Base-by-base conservation (phyloP, 2,113 vertebrate genomes). In the Gymnorhina tibicen region DNA sequence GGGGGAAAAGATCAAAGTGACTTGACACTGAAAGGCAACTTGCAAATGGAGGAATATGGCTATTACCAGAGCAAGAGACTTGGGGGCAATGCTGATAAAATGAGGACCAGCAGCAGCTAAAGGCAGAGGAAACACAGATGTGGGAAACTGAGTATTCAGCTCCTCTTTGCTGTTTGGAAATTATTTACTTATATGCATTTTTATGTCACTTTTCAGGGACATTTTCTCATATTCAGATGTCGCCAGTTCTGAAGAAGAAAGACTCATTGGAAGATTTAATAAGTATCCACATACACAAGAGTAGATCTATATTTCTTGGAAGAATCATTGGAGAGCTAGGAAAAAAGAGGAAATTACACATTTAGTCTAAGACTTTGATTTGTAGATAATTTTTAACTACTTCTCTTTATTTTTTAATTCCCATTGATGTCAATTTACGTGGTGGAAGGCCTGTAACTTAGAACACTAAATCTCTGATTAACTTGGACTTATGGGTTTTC, bases 201-300 rank as follows among this genome's bases (percentile, higher is more conserved):
- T 94, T 39, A 59, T 96, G 60, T 95, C 75, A 76, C 60, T 95
- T 97, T 97, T 75, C 93, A 99, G 99, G 98, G 90, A 92, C 90
- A 41, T 98, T 98, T 93, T 97, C 98, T 91, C 98, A 98, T 85
- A 97, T 96, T 85, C 97, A 97, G 77, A 98, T 91, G 95, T 92
- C n/a, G 1, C 89, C 97, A 87, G 94, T 91, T 92, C 90, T 95
- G 66, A 98, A 98, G 96, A 98, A 97, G 95, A 98, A 97, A 87
- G 93, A 96, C 30, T 81, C 89, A 7, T 97, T 96, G 84, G 97
- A 96, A 95, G 97, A 98, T 46, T 97, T 98, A 97, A 97, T 98
- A 95, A 98, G 89, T 75, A 96, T 97, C 83, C 91, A 97, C 44
- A 67, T 97, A 64, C 97, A 89, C 82, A 98, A 88, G 50, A 98